These are phyloP conservation scores for Chaunax sp. DNA, from an alignment of 2,797 vertebrate genomes.

Conservation along the genomic window DNA sequence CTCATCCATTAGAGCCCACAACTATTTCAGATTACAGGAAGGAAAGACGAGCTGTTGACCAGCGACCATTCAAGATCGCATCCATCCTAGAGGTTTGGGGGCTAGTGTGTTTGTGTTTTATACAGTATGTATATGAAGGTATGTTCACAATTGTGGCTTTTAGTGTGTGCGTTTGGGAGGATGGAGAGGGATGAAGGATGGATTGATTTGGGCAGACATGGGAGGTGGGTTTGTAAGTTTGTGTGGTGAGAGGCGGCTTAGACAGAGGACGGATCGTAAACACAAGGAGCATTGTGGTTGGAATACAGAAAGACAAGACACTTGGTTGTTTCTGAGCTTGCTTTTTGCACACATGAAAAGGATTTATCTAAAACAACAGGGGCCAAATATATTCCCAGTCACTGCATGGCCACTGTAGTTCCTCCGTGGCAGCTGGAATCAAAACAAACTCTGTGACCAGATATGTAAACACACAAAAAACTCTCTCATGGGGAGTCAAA, in stretches of 20 bases:
- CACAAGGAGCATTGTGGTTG: slow-evolving; percentile 70
- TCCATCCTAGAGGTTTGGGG: slow-evolving; percentile 57
- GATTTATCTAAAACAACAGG: slow-evolving; percentile 66
- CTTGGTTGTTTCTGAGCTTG: slow-evolving; percentile 63
- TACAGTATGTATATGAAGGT: slow-evolving; percentile 48
- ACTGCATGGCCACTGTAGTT: slow-evolving; percentile 71
- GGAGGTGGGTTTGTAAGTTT: slow-evolving; percentile 41
- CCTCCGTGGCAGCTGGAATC: slow-evolving; percentile 68
- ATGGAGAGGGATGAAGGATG: slow-evolving; percentile 60
- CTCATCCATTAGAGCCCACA: slow-evolving; percentile 81
- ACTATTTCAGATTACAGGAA: slow-evolving; percentile 83
- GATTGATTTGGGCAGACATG: slow-evolving; percentile 50
- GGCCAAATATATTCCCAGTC: slow-evolving; percentile 68
- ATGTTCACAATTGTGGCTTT: slow-evolving; percentile 64
- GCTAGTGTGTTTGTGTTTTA: neutral
- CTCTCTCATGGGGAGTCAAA: slow-evolving; percentile 59
- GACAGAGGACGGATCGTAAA: slow-evolving; percentile 62
- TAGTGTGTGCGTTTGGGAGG: slow-evolving; percentile 56
- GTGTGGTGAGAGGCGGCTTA: slow-evolving; percentile 63
- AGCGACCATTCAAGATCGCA: slow-evolving; percentile 70
- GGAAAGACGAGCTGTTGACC: slow-evolving; percentile 81
- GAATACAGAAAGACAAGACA: slow-evolving; percentile 69
- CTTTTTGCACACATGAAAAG: slow-evolving; percentile 60
- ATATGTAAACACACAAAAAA: slow-evolving; percentile 75
- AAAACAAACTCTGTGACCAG: slow-evolving; percentile 80